Percentiles rank a stretch among this genome's conserved stretches.
These are phyloP conservation scores for Platichthys flesus DNA, from an alignment of 2,113 vertebrate genomes.

Conservation along the genomic window DNA sequence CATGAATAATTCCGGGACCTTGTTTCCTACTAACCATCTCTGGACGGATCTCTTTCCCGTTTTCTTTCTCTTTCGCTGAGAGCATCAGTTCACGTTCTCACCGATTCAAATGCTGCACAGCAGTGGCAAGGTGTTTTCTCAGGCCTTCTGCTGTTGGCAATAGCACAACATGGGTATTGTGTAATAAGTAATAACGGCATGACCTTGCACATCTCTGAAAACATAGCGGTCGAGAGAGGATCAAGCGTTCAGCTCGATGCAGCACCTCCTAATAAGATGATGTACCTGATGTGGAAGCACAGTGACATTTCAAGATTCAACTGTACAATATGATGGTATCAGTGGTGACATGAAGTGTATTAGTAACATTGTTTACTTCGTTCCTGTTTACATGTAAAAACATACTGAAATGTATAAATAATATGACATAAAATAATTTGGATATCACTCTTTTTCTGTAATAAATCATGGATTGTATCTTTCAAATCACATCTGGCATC, in stretches of 20 bases:
- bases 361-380: slow-evolving; percentile 83
- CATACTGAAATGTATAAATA: slow-evolving; percentile 72
- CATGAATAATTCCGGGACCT: slow-evolving; percentile 34
- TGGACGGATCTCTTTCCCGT: slow-evolving; percentile 18
- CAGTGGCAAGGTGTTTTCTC: slow-evolving; percentile 45
- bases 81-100: slow-evolving; percentile 42
- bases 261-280: slow-evolving; percentile 54
- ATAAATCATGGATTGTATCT: slow-evolving; percentile 85
- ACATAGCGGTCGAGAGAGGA: too few relatives aligned
- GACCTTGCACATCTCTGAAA: slow-evolving; percentile 63
- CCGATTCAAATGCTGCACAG: slow-evolving; percentile 48
- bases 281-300: slow-evolving; percentile 58
- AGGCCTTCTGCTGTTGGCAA: slow-evolving; percentile 56
- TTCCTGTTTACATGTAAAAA: slow-evolving; percentile 86
- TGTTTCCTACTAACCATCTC: slow-evolving; percentile 29
- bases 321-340: slow-evolving; percentile 53
- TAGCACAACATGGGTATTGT: slow-evolving; percentile 65
- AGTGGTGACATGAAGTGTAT: slow-evolving; percentile 71
- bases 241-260: slow-evolving; percentile 34
- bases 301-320: slow-evolving; percentile 51
- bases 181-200: slow-evolving; percentile 67
- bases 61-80: not conserved
- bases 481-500: slow-evolving; percentile 67
- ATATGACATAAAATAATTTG: slow-evolving; percentile 83
- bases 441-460: slow-evolving; percentile 87